Base-by-base conservation (phyloP, 2,797 vertebrate species). In the Aphelocoma californica region DNA sequence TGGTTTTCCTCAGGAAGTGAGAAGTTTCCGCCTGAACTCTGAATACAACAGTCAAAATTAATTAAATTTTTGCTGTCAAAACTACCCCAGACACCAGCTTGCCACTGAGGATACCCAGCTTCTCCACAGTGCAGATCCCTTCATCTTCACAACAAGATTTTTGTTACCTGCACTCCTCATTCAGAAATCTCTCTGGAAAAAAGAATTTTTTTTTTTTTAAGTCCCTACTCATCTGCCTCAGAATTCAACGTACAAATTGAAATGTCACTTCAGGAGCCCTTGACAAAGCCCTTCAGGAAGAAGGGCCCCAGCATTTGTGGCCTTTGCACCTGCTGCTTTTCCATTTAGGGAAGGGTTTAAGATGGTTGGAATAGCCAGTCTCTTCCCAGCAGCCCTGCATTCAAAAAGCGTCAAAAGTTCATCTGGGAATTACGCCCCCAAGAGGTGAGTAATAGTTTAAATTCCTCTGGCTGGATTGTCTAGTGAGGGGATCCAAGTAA, bases 291-390 rank as follows among this genome's bases (percentile, higher is more conserved):
- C 50, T 95, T 83, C 78, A 94, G 92, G 81, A 92, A 70, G 70
- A 90, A 81, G 91, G 79, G 81, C 88, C 86, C 81, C 91, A 95
- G 73, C 95, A 94, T 62, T 24, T 96, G 88, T 82, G 90, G 86
- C 67, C 79, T 84, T 71, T 66, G 58, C 8, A 7, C 77, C 97
- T 97, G 96, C 96, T 96, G 92, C 58, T 94, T 88, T 88, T 81
- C 92, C 95, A 94, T 91, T 93, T 72, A 57, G 92, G 91, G 93
- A 96, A 96, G 69, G 81, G 87, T 96, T 94, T 93, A 66, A 81
- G 56, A 96, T 95, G 60, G 67, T 58, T 96, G 92, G 82, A 95
- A 97, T 93, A 93, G 65, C 25, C 87, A 34, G 72, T 42, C 48
- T 92, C 93, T 96, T 95, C 97, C 96, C 94, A 92, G 71, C 80